Evolutionary conservation across 2,113 vertebrate species (phyloP), one percentile per base, ranked within the genome.

Genomic region (Ammospiza caudacuta): DNA sequence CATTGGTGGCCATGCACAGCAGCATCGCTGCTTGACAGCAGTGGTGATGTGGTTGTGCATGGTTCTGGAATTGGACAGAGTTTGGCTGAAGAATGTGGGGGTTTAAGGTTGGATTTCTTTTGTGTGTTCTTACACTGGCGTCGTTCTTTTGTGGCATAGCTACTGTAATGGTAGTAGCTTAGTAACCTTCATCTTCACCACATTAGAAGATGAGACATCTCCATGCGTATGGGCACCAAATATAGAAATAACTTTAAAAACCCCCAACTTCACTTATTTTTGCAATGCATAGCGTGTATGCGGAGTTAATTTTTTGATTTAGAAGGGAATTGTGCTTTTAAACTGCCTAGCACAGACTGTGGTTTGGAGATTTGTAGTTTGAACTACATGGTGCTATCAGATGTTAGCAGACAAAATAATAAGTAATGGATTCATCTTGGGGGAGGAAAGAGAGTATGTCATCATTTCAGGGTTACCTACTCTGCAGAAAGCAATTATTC

Each of bases 21-120:
- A 73, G 44, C 16, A 16, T 11, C 1, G 1, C 57, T 66, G 41
- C 61, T 23, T 62, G 31, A 59, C 9, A n/a, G 3, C 29, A 55
- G 5, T 0, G 0, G 3, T 31, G 8, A 44, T 2, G 6, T 44
- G 20, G 25, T 28, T 31, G 15, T 46, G 37, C 18, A 8, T 0
- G 0, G 2, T 15, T 79, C 69, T 29, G 62, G n/a, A 54, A 51
- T 29, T 63, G 75, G 41, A 28, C 31, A 67, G 37, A 52, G 4
- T 58, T 55, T 75, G 55, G 16, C 43, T 86, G 64, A 83, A 67
- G 35, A 63, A 39, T 37, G 9, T 62, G 19, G 9, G 3, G 2
- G 22, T 59, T 92, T 51, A 39, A 73, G 43, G 21, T 9, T 70
- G 46, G 7, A 47, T 67, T 89, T 28, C 31, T 68, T 44, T 6